These are phyloP conservation scores for Tenodera sinensis DNA, from an alignment of 2,888 invertebrate species.

Conservation along the genomic window DNA sequence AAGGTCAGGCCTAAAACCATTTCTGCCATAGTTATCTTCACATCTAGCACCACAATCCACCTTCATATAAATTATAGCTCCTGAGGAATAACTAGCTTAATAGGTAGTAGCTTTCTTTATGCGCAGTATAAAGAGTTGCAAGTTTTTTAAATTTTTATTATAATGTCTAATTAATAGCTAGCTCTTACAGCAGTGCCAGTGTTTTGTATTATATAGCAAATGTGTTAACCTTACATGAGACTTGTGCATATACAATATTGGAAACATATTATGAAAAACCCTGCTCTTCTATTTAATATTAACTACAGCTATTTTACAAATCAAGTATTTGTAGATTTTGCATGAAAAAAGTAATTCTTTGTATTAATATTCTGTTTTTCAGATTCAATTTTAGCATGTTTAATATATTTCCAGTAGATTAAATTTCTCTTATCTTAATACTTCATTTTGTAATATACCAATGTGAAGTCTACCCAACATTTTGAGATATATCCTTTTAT, in stretches of 20 bases:
- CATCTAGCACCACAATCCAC: no score
- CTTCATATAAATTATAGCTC: no score
- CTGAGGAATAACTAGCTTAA: no score
- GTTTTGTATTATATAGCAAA: not conserved
- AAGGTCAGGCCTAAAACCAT: no score
- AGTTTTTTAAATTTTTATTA: no score
- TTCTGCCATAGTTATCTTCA: no score
- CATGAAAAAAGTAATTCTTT: not conserved
- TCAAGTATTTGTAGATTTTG: not conserved
- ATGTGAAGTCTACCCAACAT: not conserved
- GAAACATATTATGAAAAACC: not conserved
- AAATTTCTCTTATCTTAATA: not conserved
- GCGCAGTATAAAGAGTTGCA: no score
- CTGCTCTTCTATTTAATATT: not conserved
- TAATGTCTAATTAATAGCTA: no score
- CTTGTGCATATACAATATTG: not conserved
- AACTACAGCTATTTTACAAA: not conserved
- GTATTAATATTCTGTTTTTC: not conserved
- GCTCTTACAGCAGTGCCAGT: not conserved
- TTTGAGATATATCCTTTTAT: not conserved
- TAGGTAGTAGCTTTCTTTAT: no score
- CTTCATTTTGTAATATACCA: not conserved
- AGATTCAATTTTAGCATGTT: not conserved
- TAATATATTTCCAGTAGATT: not conserved
- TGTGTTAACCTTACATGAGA: not conserved